Evolutionary conservation across 30 jellyfish, hydroid and myxozoan genomes (phyloP).

Genomic region (Rhopilema esculentum): DNA sequence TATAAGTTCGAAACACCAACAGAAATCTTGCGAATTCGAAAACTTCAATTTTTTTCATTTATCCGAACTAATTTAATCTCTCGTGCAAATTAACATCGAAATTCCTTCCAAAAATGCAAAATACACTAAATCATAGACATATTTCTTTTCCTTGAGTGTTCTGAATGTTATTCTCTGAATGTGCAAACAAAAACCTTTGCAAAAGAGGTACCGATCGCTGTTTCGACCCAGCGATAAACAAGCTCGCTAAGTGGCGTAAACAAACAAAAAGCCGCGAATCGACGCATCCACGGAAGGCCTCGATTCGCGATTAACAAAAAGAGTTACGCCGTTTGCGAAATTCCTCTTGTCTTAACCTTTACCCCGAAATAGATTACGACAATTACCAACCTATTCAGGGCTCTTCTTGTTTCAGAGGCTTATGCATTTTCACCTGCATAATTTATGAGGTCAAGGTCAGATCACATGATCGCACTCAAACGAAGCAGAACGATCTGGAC

Average conservation of each 20-base stretch:
- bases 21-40: too few relatives aligned
- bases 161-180: too few relatives aligned
- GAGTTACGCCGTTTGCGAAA: neutral
- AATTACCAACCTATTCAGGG: constrained; percentile 27
- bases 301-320: too few relatives aligned
- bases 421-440: constrained; percentile 53
- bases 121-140: too few relatives aligned
- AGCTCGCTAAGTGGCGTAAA: neutral
- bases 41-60: too few relatives aligned
- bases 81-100: too few relatives aligned
- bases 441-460: constrained; percentile 67
- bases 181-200: too few relatives aligned
- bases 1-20: too few relatives aligned
- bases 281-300: neutral
- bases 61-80: too few relatives aligned
- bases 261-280: neutral
- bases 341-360: constrained; percentile 47
- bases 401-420: constrained; percentile 52
- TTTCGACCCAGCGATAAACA: neutral
- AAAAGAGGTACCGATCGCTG: neutral
- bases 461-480: constrained; percentile 58
- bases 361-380: constrained; percentile 38
- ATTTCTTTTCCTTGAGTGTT: too few relatives aligned
- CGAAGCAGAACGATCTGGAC: constrained; percentile 61
- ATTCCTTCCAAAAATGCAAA: too few relatives aligned